Base-by-base conservation (phyloP, 2,113 vertebrate species). In the Boulengeromyrus knoepffleri region DNA sequence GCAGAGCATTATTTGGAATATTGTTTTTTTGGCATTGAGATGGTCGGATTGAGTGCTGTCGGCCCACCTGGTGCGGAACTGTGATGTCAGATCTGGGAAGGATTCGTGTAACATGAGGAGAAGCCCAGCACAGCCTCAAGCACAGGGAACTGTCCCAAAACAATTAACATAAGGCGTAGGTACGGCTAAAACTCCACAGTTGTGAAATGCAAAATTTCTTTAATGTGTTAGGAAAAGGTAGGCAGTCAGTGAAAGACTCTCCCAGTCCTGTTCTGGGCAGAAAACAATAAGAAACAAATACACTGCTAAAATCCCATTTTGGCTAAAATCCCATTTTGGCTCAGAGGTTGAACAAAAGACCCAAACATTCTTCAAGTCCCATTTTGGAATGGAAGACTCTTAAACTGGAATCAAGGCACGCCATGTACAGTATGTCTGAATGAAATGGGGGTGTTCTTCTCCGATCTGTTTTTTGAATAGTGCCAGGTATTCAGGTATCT, bases 381-480 rank as follows among this genome's bases (percentile, higher is more conserved):
- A 19, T 42, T 80, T 19, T 80, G 74, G 74, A 74, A 36, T 74
- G 70, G 9, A 74, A 74, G 36, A 36, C 27, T 15, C 70, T 74
- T 39, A 74, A 74, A 36, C 31, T 74, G 27, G 70, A 80, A 80
- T 19, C 36, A 42, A 80, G 36, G 74, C 74, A 42, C 2, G 15
- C 74, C 36, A 42, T 19, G 74, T 19, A n/a, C n/a, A n/a, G n/a
- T n/a, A 39, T 39, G 36, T 42, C 15, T 39, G 70, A 77, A 77
- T 5, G 1, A 77, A 19, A 77, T 93, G 93, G 94, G 91, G 93
- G 93, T 94, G 95, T 91, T 94, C 89, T 62, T 90, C 90, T 86
- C 92, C 95, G 94, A 95, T 95, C 95, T 96, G 95, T 36, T 96
- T 95, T 36, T 96, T 95, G 93, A 94, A 95, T 92, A 94, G 94